Conservation (phyloP, 2,797 vertebrate species). For the Eulemur albifrons region DNA sequence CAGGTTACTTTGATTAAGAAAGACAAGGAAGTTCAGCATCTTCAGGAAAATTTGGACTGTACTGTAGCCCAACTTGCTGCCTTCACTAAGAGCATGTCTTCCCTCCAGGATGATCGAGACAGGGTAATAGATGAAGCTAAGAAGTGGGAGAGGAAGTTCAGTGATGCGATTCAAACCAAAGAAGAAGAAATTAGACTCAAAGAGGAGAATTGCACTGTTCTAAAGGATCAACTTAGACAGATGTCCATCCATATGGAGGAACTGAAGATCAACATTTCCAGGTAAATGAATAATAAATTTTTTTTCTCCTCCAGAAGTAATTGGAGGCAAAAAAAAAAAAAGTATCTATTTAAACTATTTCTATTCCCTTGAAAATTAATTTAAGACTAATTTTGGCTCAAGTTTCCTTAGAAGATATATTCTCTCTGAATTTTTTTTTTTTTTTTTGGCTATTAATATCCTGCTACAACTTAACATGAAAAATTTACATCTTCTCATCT, state of each 20-base stretch:
- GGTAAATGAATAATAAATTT: conserved; percentile 74
- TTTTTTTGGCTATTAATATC: not conserved
- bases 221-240: conserved; percentile 89
- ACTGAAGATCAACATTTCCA: conserved; percentile 83
- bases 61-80: conserved; percentile 94
- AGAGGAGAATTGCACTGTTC: conserved; percentile 86
- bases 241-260: conserved; percentile 87
- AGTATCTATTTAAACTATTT: not conserved
- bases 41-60: conserved; percentile 90
- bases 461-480: not conserved
- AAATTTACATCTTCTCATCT: not conserved
- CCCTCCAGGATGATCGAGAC: conserved; percentile 96
- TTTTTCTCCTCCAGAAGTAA: not conserved
- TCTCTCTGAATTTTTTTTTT: not conserved
- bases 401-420: not conserved
- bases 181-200: conserved; percentile 91
- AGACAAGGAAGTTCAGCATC: conserved; percentile 87
- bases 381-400: not conserved
- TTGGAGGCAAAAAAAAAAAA: conserved; percentile 32
- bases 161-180: conserved; percentile 91
- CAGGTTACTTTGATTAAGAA: conserved; percentile 85
- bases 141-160: conserved; percentile 95
- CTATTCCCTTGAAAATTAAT: not conserved
- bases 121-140: conserved; percentile 93
- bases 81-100: conserved; percentile 97